Base-by-base conservation (phyloP, 2,888 invertebrate species). In the Lagria hirta region DNA sequence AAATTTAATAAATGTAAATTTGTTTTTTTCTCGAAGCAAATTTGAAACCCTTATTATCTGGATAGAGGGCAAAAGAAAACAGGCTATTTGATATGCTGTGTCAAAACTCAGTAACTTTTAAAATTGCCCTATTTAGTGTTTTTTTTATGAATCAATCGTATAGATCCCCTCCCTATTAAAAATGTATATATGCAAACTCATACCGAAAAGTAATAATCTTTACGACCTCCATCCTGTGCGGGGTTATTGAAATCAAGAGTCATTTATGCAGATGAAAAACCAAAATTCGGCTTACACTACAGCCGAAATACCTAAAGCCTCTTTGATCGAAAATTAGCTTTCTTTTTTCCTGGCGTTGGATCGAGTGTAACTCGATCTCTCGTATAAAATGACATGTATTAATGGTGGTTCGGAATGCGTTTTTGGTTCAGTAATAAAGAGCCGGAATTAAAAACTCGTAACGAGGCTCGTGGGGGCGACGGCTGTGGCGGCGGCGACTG, bases 371-470 rank as follows among this genome's bases (percentile, higher is more conserved):
- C 24, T 22, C 23, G 43, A 45, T 45, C 40, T 40, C 41, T 30
- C 22, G 45, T 46, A 40, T 43, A 45, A 54, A 58, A 55, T 59
- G 61, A 59, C 61, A 57, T 53, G 51, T 58, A 61, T 63, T 62
- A 62, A 63, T 64, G 62, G 55, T 55, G 49, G 55, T 62, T 57
- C 54, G 57, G 52, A 55, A 47, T 51, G 51, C 55, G 51, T 56
- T 59, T 57, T 56, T 51, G 57, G 55, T 43, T 50, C 54, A 55
- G 53, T 59, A 65, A 65, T 66, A 65, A 65, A 66, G 60, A 58
- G 61, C 52, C 59, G 63, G 61, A 66, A 68, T 68, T 66, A 68
- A 68, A 68, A 68, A 68, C 62, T 65, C 65, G 62, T 68, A 66
- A 68, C 63, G 60, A 56, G 49, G 50, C 64, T 58, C 62, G 51